phyloP scores from a whole-genome alignment of 2,797 vertebrate species.

The Hippoglossus hippoglossus region DNA sequence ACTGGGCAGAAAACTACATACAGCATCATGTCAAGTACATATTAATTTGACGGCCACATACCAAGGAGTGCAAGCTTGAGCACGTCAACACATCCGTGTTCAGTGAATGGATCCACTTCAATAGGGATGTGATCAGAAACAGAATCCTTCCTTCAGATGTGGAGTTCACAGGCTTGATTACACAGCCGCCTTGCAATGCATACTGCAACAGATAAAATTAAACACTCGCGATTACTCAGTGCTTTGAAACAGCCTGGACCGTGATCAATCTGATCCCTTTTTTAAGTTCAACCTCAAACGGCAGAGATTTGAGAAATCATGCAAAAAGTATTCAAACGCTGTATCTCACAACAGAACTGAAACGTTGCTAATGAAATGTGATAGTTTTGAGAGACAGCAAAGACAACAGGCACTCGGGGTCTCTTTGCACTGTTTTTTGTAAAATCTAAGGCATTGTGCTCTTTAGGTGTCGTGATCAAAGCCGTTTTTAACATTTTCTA shows the following conservation, averaged over 20 bases:
- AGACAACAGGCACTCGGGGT: conserved; percentile 70
- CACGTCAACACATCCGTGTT: conserved; percentile 60
- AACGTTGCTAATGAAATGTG: conserved; percentile 76
- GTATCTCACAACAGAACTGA: conserved; percentile 60
- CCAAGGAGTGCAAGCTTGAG: conserved; percentile 50
- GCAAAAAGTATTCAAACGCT: conserved; percentile 70
- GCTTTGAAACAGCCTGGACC: conserved; percentile 84
- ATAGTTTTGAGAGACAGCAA: conserved; percentile 69
- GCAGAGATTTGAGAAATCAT: conserved; percentile 71
- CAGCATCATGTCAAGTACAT: conserved; percentile 63
- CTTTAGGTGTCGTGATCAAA: conserved; percentile 76
- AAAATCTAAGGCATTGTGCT: conserved; percentile 68
- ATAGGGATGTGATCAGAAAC: conserved; percentile 82
- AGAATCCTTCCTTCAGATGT: conserved; percentile 82
- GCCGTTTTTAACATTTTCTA: conserved; percentile 64
- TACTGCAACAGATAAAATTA: conserved; percentile 85
- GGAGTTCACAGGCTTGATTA: conserved; percentile 85
- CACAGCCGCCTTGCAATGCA: conserved; percentile 79
- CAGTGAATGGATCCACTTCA: conserved; percentile 79
- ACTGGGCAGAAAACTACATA: conserved; percentile 36
- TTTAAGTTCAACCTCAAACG: conserved; percentile 80
- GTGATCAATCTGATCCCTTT: conserved; percentile 77
- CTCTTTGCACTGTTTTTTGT: conserved; percentile 61
- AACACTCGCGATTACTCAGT: conserved; percentile 78
- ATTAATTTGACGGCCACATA: conserved; percentile 60